These are phyloP conservation scores for Zaprionus kolodkinae DNA, from an alignment of 1,140 invertebrate genomes.

Conservation along the genomic window DNA sequence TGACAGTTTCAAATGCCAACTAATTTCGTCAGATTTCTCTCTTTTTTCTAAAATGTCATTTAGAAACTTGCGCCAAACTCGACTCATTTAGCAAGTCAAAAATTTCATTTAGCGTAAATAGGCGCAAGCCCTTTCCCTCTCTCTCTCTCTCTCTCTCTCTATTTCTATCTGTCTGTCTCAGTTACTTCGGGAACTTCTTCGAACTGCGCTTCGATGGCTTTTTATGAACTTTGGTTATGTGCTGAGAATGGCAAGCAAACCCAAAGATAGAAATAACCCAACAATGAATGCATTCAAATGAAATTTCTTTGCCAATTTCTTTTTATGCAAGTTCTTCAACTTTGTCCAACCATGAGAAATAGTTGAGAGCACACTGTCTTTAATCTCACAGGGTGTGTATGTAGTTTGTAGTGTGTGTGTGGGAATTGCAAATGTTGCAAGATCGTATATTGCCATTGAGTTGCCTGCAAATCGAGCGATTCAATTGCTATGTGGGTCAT, in stretches of 20 bases:
- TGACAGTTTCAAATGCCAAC: conserved; percentile 68
- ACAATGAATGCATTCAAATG: conserved; percentile 52
- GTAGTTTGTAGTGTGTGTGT: conserved; percentile 26
- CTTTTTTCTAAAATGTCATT: conserved; percentile 54
- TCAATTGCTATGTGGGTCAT: conserved; percentile 76
- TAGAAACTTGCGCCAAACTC: conserved; percentile 50
- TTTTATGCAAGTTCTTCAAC: conserved; percentile 33
- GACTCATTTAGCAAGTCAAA: conserved; percentile 69
- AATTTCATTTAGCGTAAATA: conserved; percentile 71
- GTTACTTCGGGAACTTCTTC: conserved; percentile 17
- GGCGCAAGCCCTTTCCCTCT: conserved; percentile 6
- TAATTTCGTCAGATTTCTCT: conserved; percentile 57
- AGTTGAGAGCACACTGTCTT: conserved; percentile 35
- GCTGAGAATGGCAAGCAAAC: conserved; percentile 6
- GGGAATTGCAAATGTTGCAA: conserved; percentile 56
- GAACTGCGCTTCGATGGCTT: conserved; percentile 60
- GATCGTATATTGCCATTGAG: conserved; percentile 23
- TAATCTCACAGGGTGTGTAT: conserved; percentile 27
- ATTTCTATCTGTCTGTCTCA: conserved; percentile 3
- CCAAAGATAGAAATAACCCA: conserved; percentile 36
- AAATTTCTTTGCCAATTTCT: conserved; percentile 51
- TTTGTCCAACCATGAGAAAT: conserved; percentile 40
- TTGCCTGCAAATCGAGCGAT: conserved; percentile 70
- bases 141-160: not conserved
- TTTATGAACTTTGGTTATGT: conserved; percentile 71